phyloP scores from a whole-genome alignment of 2,888 invertebrate genomes.

The Lasioglossum calceatum region DNA sequence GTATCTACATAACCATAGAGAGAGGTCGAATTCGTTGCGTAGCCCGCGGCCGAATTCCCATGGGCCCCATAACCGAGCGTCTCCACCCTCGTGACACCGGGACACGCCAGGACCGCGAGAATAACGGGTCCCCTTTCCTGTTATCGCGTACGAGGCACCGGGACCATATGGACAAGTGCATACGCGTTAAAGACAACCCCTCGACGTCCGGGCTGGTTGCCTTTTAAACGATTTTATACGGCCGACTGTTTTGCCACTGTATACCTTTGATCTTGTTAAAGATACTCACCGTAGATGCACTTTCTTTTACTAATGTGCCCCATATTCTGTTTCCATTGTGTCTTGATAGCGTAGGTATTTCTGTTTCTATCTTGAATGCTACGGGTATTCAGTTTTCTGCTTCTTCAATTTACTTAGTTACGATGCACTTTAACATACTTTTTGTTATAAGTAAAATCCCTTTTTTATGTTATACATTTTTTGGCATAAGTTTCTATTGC shows the following conservation, averaged over 20 bases:
- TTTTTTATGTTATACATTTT: neutral
- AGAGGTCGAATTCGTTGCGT: slow-evolving; percentile 67
- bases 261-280: slow-evolving; percentile 25
- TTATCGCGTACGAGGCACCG: slow-evolving; percentile 70
- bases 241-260: slow-evolving; percentile 12
- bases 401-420: neutral
- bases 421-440: neutral
- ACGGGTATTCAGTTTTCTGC: neutral
- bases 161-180: slow-evolving; percentile 75
- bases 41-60: slow-evolving; percentile 81
- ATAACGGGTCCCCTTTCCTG: slow-evolving; percentile 65
- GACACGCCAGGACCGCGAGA: slow-evolving; percentile 53
- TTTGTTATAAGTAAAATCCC: neutral
- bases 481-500: neutral
- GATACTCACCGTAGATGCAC: neutral
- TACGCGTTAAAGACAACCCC: slow-evolving; percentile 69
- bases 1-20: slow-evolving; percentile 67
- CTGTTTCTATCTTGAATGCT: neutral
- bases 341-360: neutral
- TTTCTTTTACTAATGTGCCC: neutral
- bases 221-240: slow-evolving; percentile 60
- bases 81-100: slow-evolving; percentile 69
- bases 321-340: neutral
- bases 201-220: slow-evolving; percentile 46
- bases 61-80: slow-evolving; percentile 80